Evolutionary conservation across 2,113 vertebrate genomes (phyloP).

Genomic region (Dendropsophus ebraccatus): DNA sequence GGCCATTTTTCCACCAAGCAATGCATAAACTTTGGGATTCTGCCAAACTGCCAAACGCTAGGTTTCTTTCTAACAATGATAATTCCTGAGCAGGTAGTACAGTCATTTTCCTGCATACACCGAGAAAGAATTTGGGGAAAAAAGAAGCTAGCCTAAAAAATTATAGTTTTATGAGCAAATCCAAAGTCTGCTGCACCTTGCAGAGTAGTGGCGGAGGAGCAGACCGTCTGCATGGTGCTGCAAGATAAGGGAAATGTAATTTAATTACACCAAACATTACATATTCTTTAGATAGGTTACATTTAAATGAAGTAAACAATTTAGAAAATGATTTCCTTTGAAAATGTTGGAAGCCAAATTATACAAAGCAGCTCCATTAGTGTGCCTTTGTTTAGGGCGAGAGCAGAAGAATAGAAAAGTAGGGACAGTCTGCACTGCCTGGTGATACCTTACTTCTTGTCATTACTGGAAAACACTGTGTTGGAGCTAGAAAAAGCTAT

Average conservation of each 20-base stretch:
- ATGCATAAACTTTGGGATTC: constrained; percentile 60
- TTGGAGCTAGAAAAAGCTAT: too few relatives aligned
- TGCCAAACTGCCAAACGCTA: constrained; percentile 59
- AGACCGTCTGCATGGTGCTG: constrained; percentile 65
- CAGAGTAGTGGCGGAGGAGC: constrained; percentile 60
- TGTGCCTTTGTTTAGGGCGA: constrained; percentile 49
- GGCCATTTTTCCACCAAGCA: constrained; percentile 61
- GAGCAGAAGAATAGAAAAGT: constrained; percentile 62
- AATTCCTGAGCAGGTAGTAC: constrained; percentile 65
- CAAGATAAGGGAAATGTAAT: constrained; percentile 78
- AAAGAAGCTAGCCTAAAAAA: constrained; percentile 61
- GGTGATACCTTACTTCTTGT: constrained; percentile 3
- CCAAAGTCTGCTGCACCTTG: constrained; percentile 59
- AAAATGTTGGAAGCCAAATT: constrained; percentile 61
- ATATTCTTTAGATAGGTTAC: constrained; percentile 67
- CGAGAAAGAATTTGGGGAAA: not conserved
- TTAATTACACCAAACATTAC: constrained; percentile 77
- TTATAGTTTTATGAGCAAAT: constrained; percentile 58
- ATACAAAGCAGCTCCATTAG: constrained; percentile 47
- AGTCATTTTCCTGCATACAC: constrained; percentile 64
- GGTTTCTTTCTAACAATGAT: constrained; percentile 62
- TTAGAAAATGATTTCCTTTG: constrained; percentile 62
- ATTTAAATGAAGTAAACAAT: constrained; percentile 68
- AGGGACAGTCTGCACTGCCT: constrained; percentile 14
- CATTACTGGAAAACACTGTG: too few relatives aligned